Percentiles rank a stretch among this genome's conserved stretches.
phyloP scores from a whole-genome alignment of 2,797 vertebrate genomes.

The Emys orbicularis region DNA sequence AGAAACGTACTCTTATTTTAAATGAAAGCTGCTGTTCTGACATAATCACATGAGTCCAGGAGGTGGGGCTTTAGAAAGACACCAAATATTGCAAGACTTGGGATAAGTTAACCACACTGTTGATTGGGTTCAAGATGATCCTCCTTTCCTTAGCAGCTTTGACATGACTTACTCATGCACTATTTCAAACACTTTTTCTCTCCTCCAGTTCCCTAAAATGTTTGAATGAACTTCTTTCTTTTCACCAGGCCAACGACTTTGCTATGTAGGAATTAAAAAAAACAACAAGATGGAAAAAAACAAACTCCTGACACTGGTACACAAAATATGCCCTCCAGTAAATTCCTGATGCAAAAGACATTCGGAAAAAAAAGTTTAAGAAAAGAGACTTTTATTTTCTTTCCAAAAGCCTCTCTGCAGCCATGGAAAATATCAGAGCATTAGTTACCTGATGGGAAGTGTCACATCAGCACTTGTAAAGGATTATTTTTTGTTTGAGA shows the following conservation, averaged over 20 bases:
- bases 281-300: background rate
- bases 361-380: background rate
- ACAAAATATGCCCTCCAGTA: background rate
- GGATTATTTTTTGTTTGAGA: background rate
- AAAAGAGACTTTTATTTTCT: background rate
- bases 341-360: background rate
- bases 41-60: too few relatives aligned
- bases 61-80: background rate
- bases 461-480: background rate
- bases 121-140: background rate
- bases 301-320: background rate
- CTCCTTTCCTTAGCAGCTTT: background rate
- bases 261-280: background rate
- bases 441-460: background rate
- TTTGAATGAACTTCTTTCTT: background rate
- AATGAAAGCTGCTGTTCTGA: background rate
- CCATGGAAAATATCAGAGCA: background rate
- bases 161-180: background rate
- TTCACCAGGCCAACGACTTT: background rate
- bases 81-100: too few relatives aligned
- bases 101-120: background rate
- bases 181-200: fast-evolving
- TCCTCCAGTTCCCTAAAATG: background rate
- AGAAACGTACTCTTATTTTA: background rate
- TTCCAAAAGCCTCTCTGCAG: background rate